These are phyloP conservation scores for Scaptomyza flava DNA, from an alignment of 2,888 invertebrate species.

Conservation along the genomic window DNA sequence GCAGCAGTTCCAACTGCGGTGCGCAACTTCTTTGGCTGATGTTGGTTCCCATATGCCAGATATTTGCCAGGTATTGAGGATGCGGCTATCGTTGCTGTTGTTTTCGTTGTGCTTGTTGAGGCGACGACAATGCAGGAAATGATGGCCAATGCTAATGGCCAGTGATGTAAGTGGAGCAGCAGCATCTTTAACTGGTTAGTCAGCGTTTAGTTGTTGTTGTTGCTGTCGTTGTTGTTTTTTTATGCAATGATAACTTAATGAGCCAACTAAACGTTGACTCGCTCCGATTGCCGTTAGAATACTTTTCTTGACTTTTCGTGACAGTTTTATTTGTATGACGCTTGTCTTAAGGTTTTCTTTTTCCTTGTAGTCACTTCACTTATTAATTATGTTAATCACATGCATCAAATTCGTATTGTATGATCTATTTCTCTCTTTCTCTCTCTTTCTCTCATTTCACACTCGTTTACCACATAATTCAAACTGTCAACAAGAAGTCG, in stretches of 20 bases:
- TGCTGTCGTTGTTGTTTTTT: conserved; percentile 41
- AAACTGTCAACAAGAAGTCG: conserved; percentile 78
- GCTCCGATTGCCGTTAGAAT: conserved; percentile 50
- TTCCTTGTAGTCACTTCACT: conserved; percentile 40
- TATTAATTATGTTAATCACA: conserved; percentile 76
- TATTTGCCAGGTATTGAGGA: conserved; percentile 82
- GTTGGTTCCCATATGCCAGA: conserved; percentile 75
- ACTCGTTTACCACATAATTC: conserved; percentile 54
- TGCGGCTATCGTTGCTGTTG: conserved; percentile 32
- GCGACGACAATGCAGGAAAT: conserved; percentile 78
- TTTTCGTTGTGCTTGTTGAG: conserved; percentile 33
- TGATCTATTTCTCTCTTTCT: conserved; percentile 33
- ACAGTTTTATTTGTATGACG: conserved; percentile 1
- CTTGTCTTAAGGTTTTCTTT: conserved; percentile 12
- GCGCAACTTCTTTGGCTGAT: conserved; percentile 64
- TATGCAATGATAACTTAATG: conserved; percentile 65
- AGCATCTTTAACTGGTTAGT: conserved; percentile 64
- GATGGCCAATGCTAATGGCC: conserved; percentile 77
- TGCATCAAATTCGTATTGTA: conserved; percentile 38
- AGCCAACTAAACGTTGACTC: conserved; percentile 35
- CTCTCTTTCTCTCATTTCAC: conserved; percentile 38
- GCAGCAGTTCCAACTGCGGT: conserved; percentile 19
- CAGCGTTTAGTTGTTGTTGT: conserved; percentile 28
- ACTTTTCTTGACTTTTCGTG: conserved; percentile 23
- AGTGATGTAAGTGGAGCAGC: conserved; percentile 80